Evolutionary conservation across 2,113 vertebrate species (phyloP), one percentile per base, ranked within the genome.

Genomic region (Myxocyprinus asiaticus): DNA sequence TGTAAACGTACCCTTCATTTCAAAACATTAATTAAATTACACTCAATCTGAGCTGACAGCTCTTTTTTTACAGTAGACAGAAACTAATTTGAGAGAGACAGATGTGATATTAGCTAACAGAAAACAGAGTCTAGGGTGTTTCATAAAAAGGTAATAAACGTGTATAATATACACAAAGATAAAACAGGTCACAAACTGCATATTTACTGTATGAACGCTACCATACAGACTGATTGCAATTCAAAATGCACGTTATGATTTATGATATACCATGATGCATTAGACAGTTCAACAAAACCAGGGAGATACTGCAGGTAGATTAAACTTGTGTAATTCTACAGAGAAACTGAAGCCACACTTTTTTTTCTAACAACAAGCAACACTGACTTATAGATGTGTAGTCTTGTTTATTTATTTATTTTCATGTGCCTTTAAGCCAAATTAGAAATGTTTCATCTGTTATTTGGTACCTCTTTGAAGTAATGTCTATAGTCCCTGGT

Each of bases 51-150:
- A 51, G 17, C 73, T 55, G 61, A 65, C 73, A 65, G 61, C 47
- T 64, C 53, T 51, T 65, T 76, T 47, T 51, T 76, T 48, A 76
- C 47, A 64, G n/a, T 14, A 14, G 59, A 76, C 61, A 53, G 47
- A 64, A 65, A 53, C 73, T 76, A 22, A 76, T 55, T 76, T 65
- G 53, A 65, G 61, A 76, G 73, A 76, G 61, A 76, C 61, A 76
- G 17, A 53, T 76, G 48, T 48, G 47, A 65, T 55, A 55, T 65
- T 65, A 63, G 73, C 61, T 76, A 14, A 76, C 8, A 0, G 59
- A 53, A 64, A 64, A 64, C 17, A 48, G 73, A 53, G 45, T 15
- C 12, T 64, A 15, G 47, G 8, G 43, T 64, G 59, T 53, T 76
- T 76, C 33, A 76, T 65, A 76, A 76, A 65, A 44, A 65, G 22